phyloP scores from a whole-genome alignment of 2,888 invertebrate species.

The Cenopis cana region DNA sequence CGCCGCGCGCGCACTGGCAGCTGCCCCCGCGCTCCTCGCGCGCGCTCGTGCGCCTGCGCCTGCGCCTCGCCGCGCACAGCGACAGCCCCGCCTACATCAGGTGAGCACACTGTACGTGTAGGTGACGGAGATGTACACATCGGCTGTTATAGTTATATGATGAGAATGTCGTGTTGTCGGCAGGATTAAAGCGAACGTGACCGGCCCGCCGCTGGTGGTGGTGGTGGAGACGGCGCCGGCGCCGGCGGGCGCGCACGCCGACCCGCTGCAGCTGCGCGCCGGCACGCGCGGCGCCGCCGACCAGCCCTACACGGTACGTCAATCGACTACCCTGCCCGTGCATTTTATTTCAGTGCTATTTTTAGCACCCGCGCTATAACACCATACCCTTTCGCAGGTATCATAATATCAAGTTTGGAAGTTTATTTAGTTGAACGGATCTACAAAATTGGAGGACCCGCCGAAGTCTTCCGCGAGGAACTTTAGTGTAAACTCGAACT shows the following conservation, averaged over 20 bases:
- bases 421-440: no score
- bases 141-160: no score
- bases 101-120: background rate
- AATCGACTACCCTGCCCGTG: no score
- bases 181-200: constrained; percentile 68
- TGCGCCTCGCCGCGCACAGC: background rate
- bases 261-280: constrained; percentile 66
- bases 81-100: background rate
- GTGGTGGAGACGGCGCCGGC: constrained; percentile 70
- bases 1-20: background rate
- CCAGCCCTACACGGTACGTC: constrained; percentile 65
- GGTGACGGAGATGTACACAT: no score
- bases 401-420: no score
- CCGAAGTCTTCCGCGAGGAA: no score
- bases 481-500: no score
- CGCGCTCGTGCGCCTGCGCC: background rate
- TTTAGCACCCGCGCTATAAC: no score
- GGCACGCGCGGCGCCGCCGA: constrained; percentile 63
- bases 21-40: background rate
- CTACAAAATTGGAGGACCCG: no score
- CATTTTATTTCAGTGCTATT: no score
- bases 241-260: constrained; percentile 66
- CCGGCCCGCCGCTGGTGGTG: constrained; percentile 72
- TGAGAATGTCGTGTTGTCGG: background rate
- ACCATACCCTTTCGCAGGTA: no score